These are phyloP conservation scores for fruit fly (Drosophila melanogaster) DNA, from an alignment of 1,140 invertebrate species.

Conservation along the genomic window DNA sequence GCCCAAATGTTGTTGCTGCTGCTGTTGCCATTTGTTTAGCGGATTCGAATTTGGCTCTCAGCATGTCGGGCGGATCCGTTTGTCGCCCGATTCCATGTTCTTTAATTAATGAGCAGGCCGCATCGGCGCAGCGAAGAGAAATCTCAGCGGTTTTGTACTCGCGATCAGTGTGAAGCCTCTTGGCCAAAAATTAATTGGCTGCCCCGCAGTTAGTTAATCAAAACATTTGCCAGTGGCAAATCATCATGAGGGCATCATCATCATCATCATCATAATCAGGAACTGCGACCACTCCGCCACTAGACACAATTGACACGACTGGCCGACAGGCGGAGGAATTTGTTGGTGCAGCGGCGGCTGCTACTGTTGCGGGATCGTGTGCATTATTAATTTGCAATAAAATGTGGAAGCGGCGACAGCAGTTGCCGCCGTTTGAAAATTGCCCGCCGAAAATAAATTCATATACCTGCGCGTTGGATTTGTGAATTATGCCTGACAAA, in stretches of 20 bases:
- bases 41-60: slow-evolving; percentile 71
- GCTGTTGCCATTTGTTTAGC: slow-evolving; percentile 72
- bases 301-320: slow-evolving; percentile 75
- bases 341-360: slow-evolving; percentile 1
- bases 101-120: slow-evolving; percentile 74
- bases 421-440: slow-evolving; percentile 31
- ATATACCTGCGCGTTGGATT: slow-evolving; percentile 71
- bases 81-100: slow-evolving; percentile 74
- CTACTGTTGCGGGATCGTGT: slow-evolving; percentile 26
- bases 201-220: slow-evolving; percentile 77
- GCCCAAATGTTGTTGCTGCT: slow-evolving; percentile 18
- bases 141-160: slow-evolving; percentile 67
- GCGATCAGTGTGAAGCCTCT: slow-evolving; percentile 22
- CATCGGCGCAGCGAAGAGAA: slow-evolving; percentile 51
- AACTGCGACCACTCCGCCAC: slow-evolving; percentile 37
- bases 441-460: slow-evolving; percentile 65
- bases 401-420: slow-evolving; percentile 68
- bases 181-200: slow-evolving; percentile 70
- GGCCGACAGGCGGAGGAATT: slow-evolving; percentile 35
- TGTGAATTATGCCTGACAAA: slow-evolving; percentile 79
- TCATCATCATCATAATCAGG: slow-evolving; percentile 12
- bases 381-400: slow-evolving; percentile 83
- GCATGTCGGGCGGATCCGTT: slow-evolving; percentile 47
- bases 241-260: slow-evolving; percentile 44
- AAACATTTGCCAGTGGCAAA: slow-evolving; percentile 72